Conservation (phyloP, 1,140 invertebrate species). For the Ostrea edulis region DNA sequence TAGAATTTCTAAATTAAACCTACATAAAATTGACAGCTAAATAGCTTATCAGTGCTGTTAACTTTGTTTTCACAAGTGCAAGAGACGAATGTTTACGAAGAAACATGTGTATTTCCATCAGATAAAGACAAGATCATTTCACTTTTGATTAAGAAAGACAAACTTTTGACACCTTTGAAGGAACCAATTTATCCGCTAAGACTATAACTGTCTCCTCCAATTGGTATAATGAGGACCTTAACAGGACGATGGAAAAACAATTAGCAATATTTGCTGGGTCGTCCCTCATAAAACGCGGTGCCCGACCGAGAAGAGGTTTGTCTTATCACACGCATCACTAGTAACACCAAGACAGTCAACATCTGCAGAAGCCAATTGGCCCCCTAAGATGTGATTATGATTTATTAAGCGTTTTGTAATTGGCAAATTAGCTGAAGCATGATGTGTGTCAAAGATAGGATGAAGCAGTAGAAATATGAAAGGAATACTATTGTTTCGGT, state of each 20-base stretch:
- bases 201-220: constrained; percentile 48
- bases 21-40: constrained; percentile 37
- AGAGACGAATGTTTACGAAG: not conserved
- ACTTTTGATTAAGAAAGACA: constrained; percentile 26
- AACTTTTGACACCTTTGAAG: constrained; percentile 40
- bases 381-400: constrained; percentile 44
- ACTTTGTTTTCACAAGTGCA: constrained; percentile 42
- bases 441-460: constrained; percentile 36
- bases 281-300: constrained; percentile 34
- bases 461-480: constrained; percentile 22
- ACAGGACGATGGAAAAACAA: not conserved
- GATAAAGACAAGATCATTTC: constrained; percentile 35
- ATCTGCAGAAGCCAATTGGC: constrained; percentile 13
- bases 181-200: constrained; percentile 37
- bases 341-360: not conserved
- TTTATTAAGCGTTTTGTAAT: constrained; percentile 49
- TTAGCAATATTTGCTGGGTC: constrained; percentile 41
- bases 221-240: not conserved
- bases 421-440: constrained; percentile 39
- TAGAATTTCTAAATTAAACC: not conserved
- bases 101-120: constrained; percentile 35
- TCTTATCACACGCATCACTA: constrained; percentile 41
- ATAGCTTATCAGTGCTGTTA: not conserved
- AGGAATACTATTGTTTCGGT: not conserved
- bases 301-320: constrained; percentile 35